These are phyloP conservation scores for Chironomus tentans DNA, from an alignment of 2,888 invertebrate species.

Conservation along the genomic window DNA sequence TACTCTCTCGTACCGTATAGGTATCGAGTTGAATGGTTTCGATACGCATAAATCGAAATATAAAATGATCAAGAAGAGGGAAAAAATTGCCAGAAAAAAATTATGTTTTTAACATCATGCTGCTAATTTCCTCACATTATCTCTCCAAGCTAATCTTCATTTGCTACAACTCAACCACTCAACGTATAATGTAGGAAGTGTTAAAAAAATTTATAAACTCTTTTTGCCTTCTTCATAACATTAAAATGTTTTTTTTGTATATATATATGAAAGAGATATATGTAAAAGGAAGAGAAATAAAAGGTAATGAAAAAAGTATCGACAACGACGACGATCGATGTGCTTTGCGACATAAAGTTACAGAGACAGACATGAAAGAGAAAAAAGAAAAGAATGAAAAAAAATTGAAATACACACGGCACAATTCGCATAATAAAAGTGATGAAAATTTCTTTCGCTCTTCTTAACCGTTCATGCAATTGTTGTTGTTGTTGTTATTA, in stretches of 20 bases:
- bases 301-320: too few species aligned
- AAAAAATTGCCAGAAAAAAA: not conserved
- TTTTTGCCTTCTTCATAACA: not conserved
- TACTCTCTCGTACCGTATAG: not conserved
- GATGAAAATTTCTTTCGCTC: not conserved
- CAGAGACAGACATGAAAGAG: not conserved
- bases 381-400: not conserved
- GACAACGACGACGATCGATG: not conserved
- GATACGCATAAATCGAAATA: too few species aligned
- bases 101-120: constrained; percentile 7
- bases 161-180: not conserved
- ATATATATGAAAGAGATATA: too few species aligned
- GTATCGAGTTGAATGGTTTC: too few species aligned
- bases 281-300: too few species aligned
- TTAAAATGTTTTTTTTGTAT: not conserved
- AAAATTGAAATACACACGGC: not conserved
- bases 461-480: too few species aligned
- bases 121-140: constrained; percentile 2
- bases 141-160: not conserved
- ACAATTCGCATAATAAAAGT: not conserved
- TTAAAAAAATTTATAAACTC: constrained; percentile 6
- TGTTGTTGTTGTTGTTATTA: not conserved
- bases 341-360: not conserved
- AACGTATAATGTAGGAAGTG: not conserved
- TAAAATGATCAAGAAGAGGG: too few species aligned